phyloP scores from a whole-genome alignment of 1,140 invertebrate species.

The Drepana arcuata region DNA sequence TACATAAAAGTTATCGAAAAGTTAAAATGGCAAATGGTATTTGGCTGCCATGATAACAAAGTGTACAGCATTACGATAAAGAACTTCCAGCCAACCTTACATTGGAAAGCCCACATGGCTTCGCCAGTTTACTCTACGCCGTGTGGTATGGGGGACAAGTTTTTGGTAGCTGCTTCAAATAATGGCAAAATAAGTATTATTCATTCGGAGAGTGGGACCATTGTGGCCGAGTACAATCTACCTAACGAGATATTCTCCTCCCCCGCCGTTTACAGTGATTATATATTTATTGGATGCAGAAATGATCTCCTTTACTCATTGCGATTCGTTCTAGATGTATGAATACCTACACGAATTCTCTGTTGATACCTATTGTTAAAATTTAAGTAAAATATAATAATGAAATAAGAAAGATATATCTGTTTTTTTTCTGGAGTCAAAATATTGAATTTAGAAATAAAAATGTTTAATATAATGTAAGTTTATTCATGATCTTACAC shows the following conservation, averaged over 20 bases:
- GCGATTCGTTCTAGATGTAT: constrained; percentile 41
- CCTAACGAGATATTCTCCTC: constrained; percentile 80
- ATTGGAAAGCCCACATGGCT: constrained; percentile 58
- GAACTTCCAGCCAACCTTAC: constrained; percentile 44
- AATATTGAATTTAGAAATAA: too few species aligned
- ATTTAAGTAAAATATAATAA: constrained; percentile 3
- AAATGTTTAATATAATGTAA: constrained; percentile 39
- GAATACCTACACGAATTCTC: too few species aligned
- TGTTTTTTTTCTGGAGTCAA: too few species aligned
- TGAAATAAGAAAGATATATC: constrained; percentile 5
- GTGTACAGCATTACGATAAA: constrained; percentile 71
- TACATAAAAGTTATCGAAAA: constrained; percentile 41
- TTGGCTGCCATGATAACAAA: constrained; percentile 77
- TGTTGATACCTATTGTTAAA: not conserved
- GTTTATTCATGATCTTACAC: constrained; percentile 69
- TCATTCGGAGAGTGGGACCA: constrained; percentile 58
- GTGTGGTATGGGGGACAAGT: constrained; percentile 53
- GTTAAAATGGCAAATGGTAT: constrained; percentile 66
- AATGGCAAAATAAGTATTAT: constrained; percentile 74
- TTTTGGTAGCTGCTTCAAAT: constrained; percentile 68
- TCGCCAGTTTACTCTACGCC: constrained; percentile 77
- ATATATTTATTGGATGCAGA: constrained; percentile 79
- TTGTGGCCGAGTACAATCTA: constrained; percentile 63
- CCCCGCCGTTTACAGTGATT: constrained; percentile 72
- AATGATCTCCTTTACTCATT: constrained; percentile 81